These are phyloP conservation scores for Remorina albescens DNA, from an alignment of 2,797 vertebrate species.

Conservation along the genomic window DNA sequence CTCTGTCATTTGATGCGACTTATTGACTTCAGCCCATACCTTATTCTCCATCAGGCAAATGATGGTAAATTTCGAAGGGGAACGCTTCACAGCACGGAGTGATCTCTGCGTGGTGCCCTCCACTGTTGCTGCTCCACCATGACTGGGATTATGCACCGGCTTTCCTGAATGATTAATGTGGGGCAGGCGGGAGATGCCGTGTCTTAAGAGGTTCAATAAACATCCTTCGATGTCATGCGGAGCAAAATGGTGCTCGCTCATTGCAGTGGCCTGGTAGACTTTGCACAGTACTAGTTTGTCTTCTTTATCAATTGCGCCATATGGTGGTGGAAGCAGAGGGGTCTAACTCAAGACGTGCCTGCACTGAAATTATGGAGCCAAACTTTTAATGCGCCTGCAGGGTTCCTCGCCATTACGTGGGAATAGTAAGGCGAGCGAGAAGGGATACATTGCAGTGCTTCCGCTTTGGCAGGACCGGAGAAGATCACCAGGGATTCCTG, in stretches of 20 bases:
- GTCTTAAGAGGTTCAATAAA: constrained; percentile 71
- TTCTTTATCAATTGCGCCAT: constrained; percentile 67
- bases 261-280: constrained; percentile 30
- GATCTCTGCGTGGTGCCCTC: constrained; percentile 32
- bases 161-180: constrained; percentile 58
- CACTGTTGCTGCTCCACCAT: constrained; percentile 18
- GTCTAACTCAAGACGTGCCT: constrained; percentile 44
- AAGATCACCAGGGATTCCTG: constrained; percentile 1
- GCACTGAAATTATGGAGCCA: constrained; percentile 59
- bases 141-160: constrained; percentile 19
- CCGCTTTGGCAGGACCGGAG: neutral
- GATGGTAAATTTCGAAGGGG: constrained; percentile 4
- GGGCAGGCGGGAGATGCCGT: constrained; percentile 51
- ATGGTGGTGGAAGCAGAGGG: constrained; percentile 49
- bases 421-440: constrained; percentile 23
- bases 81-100: neutral
- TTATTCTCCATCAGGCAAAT: neutral
- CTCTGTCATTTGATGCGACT: constrained; percentile 32
- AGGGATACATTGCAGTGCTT: constrained; percentile 2
- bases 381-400: constrained; percentile 61
- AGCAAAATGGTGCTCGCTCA: constrained; percentile 60
- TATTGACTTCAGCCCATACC: constrained; percentile 26
- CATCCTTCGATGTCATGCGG: constrained; percentile 57
- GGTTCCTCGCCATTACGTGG: constrained; percentile 29
- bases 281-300: constrained; percentile 51